A percentile compares a stretch with the other conserved stretches of the same genome.
Conservation (phyloP, 2,113 vertebrate species). For the Entomyzon cyanotis region DNA sequence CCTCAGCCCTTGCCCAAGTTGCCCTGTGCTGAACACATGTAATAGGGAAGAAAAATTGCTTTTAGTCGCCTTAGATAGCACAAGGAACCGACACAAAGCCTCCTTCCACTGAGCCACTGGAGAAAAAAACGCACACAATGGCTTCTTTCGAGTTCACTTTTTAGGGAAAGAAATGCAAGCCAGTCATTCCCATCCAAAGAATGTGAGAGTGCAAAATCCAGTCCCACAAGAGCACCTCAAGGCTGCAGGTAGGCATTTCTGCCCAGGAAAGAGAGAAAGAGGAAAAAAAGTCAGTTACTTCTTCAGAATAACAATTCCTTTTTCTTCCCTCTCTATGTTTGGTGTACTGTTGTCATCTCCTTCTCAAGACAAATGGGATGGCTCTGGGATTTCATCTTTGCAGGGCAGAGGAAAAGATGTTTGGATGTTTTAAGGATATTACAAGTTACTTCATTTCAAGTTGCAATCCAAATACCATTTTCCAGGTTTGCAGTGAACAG, state of each 20-base stretch:
- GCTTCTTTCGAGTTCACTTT: neutral
- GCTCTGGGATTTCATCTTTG: neutral
- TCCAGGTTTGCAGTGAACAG: neutral
- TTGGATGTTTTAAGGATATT: neutral
- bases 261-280: neutral
- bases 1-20: neutral
- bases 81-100: neutral
- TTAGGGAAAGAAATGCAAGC: neutral
- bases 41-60: neutral
- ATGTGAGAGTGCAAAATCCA: neutral
- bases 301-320: neutral
- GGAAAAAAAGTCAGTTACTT: neutral
- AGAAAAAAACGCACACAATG: neutral
- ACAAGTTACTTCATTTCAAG: neutral
- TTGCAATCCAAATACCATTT: neutral
- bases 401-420: neutral
- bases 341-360: neutral
- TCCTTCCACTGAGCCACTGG: neutral
- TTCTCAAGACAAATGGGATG: neutral
- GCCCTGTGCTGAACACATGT: neutral
- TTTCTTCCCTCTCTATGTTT: neutral
- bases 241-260: neutral
- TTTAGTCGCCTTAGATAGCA: neutral
- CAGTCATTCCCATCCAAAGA: neutral
- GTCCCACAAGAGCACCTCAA: neutral